Conservation (phyloP, 2,888 invertebrate genomes). For the Ophion obscuratus region DNA sequence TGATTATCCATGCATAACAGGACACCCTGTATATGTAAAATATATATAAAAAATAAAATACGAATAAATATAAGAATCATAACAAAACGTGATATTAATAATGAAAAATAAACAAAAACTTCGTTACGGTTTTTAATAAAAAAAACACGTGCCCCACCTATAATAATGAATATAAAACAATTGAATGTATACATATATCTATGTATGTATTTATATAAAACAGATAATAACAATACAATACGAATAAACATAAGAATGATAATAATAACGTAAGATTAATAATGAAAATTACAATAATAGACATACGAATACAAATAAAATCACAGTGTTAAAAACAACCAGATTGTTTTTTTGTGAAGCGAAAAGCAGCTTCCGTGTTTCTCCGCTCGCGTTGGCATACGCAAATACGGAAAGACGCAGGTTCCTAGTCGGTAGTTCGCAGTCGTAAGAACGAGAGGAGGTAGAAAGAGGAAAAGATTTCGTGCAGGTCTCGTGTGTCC, state of each 20-base stretch:
- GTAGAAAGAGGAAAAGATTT: conserved; percentile 25
- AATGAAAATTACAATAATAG: neutral
- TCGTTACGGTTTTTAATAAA: too few relatives aligned
- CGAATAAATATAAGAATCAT: too few relatives aligned
- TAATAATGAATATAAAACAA: too few relatives aligned
- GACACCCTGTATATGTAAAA: too few relatives aligned
- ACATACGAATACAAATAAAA: too few relatives aligned
- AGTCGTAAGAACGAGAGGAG: neutral
- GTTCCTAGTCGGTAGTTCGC: neutral
- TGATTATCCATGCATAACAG: too few relatives aligned
- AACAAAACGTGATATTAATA: too few relatives aligned
- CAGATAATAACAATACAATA: too few relatives aligned
- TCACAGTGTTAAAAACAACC: neutral
- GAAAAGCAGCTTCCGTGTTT: neutral
- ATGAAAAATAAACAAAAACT: too few relatives aligned
- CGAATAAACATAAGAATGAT: too few relatives aligned
- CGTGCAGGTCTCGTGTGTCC: conserved; percentile 24
- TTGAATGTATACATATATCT: neutral
- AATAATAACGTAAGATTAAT: neutral
- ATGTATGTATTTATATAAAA: neutral
- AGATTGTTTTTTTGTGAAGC: neutral
- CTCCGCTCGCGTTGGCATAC: neutral
- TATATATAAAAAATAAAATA: too few relatives aligned
- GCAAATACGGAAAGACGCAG: conserved; percentile 22
- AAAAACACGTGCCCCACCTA: too few relatives aligned